These are phyloP conservation scores for Istiophorus platypterus DNA, from an alignment of 2,113 vertebrate species.

Conservation along the genomic window DNA sequence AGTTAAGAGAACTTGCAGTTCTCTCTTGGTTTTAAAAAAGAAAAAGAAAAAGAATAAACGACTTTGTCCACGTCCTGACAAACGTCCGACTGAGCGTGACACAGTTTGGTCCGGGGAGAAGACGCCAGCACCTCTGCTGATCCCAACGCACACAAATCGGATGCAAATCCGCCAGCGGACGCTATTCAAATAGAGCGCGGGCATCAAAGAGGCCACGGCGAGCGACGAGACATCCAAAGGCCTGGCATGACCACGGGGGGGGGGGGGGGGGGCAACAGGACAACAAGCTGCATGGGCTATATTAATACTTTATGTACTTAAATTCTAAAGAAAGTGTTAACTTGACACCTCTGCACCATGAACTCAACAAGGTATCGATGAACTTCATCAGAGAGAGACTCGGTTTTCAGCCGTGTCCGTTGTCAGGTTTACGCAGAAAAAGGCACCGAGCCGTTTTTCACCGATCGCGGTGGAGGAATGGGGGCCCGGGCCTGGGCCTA, in stretches of 20 bases:
- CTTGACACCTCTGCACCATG: not conserved
- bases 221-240: constrained; percentile 35
- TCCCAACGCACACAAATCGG: constrained; percentile 66
- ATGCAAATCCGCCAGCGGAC: constrained; percentile 70
- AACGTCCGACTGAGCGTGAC: not conserved
- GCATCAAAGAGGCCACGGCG: constrained; percentile 44
- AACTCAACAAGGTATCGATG: not conserved
- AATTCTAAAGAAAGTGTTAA: not conserved
- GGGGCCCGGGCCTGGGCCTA: no score
- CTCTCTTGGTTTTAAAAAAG: no score
- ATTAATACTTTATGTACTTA: not conserved
- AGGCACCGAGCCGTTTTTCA: no score
- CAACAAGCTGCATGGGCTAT: no score
- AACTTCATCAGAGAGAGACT: not conserved
- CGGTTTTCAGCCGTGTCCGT: no score
- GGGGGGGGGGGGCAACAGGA: no score
- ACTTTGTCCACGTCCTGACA: constrained; percentile 1
- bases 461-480: no score
- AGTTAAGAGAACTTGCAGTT: no score
- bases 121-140: constrained; percentile 25
- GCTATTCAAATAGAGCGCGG: constrained; percentile 58
- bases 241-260: constrained; percentile 32
- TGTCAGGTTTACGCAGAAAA: no score
- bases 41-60: no score
- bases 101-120: constrained; percentile 27